phyloP scores from a whole-genome alignment of 1,140 invertebrate species.

The Propsilocerus akamusi region DNA sequence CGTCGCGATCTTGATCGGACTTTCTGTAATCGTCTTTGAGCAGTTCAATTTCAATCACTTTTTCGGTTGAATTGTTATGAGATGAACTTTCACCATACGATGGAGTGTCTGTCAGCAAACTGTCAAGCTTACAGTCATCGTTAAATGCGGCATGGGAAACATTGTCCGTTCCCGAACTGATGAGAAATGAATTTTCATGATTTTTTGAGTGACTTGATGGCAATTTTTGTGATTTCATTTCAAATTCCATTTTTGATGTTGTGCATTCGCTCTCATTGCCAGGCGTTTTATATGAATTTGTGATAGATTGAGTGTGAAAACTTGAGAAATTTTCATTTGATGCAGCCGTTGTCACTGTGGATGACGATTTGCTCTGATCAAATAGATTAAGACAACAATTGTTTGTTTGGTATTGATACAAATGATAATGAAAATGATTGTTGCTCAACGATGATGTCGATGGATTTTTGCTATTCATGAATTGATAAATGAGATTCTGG shows the following conservation, averaged over 20 bases:
- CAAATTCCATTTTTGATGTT: no score
- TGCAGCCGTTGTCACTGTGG: neutral
- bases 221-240: no score
- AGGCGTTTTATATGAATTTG: no score
- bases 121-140: no score
- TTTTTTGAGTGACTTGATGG: no score
- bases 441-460: neutral
- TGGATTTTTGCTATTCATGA: neutral
- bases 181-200: neutral
- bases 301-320: no score
- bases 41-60: neutral
- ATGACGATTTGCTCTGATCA: slow-evolving; percentile 1
- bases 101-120: neutral
- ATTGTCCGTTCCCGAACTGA: no score
- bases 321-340: neutral
- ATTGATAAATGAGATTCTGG: neutral
- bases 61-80: neutral
- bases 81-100: neutral
- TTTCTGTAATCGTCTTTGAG: neutral
- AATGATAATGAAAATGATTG: neutral
- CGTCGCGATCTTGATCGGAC: neutral
- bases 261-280: no score
- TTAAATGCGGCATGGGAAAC: no score
- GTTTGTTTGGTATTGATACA: slow-evolving; percentile 1
- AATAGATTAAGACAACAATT: neutral